Conservation (phyloP, 2,113 vertebrate genomes). For the Stictonetta naevosa region DNA sequence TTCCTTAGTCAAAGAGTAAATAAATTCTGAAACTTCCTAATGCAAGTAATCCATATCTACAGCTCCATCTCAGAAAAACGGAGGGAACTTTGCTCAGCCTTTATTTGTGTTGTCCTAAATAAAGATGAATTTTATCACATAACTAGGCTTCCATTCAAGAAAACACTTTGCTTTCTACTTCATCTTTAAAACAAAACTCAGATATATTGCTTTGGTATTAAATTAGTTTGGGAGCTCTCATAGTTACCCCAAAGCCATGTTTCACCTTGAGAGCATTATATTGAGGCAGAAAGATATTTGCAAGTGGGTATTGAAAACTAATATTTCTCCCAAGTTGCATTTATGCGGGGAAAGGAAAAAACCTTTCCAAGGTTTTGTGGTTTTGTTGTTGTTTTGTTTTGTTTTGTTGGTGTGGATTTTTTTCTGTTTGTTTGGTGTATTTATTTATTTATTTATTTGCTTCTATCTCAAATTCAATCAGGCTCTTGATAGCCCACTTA, state of each 20-base stretch:
- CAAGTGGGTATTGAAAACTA: background rate
- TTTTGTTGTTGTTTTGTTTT: background rate
- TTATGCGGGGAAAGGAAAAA: background rate
- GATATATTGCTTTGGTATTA: constrained; percentile 10
- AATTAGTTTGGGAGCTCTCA: background rate
- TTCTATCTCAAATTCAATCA: background rate
- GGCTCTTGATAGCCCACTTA: background rate
- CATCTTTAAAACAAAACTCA: constrained; percentile 14
- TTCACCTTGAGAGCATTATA: background rate
- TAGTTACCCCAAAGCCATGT: background rate
- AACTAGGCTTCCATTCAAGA: background rate
- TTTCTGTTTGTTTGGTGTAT: no score
- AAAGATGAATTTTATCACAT: background rate
- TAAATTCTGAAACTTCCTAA: background rate
- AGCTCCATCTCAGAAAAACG: background rate
- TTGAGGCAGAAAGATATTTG: background rate
- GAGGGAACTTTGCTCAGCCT: background rate
- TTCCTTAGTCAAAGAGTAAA: background rate
- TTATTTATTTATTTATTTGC: background rate
- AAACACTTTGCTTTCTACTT: background rate
- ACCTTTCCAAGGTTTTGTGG: background rate
- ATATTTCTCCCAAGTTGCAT: background rate
- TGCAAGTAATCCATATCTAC: background rate
- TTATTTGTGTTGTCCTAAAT: background rate
- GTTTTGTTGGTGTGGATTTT: background rate